Base-by-base conservation (phyloP, 23 tunicate species). In the Phallusia fumigata region DNA sequence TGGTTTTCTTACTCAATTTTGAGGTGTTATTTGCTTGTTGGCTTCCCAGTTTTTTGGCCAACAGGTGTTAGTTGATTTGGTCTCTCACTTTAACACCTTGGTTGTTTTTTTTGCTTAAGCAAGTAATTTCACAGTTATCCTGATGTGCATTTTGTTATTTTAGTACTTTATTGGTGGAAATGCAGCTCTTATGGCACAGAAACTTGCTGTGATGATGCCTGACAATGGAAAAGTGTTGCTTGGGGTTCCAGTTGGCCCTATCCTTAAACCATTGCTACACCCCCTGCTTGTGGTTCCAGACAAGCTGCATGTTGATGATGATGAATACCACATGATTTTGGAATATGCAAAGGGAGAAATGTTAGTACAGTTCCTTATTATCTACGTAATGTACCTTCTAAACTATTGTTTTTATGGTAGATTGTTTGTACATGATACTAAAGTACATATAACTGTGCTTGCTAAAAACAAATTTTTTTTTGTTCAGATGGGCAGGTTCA, bases 111-210 rank as follows among this genome's bases (percentile, higher is more conserved):
- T 40, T 40, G 47, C 47, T 40, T 40, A 40, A 40, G 8, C 47
- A 40, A 40, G 10, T 40, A 3, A n/a, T n/a, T n/a, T n/a, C n/a
- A n/a, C n/a, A n/a, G n/a, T n/a, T n/a, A n/a, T n/a, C n/a, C n/a
- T n/a, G n/a, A n/a, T n/a, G n/a, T n/a, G n/a, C n/a, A n/a, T 40
- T 10, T 40, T 40, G 5, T 5, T 40, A 40, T 40, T 40, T 40
- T 31, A 94, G 98, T 83, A 90, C 33, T 88, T 52, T 53, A 80
- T 94, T 76, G 98, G 98, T 82, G 98, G 98, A 34, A 94, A 94
- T 82, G 98, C 86, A 65, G 98, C 98, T n/a, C 74, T 94, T 52
- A 94, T 94, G 86, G 98, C 98, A 36, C 88, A 94, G 65, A 89
- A 84, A 49, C 80, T 80, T 53, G 82, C 77, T 33, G 53, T 82